Percentiles rank a stretch among this genome's conserved stretches.
Conservation (phyloP, 2,797 vertebrate species). For the Lindbergichthys nudifrons region DNA sequence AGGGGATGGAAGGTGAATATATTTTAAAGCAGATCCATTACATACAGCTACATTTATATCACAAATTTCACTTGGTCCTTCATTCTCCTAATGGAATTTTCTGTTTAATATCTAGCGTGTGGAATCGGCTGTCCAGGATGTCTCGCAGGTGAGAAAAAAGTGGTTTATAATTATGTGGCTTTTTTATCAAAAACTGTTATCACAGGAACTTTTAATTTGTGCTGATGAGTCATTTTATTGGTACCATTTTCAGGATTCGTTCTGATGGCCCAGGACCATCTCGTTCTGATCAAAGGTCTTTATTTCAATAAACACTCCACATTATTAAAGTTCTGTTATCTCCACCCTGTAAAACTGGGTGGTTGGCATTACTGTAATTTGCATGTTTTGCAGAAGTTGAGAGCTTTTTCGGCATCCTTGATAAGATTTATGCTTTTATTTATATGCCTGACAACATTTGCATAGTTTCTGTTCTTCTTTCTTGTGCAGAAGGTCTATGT, state of each 20-base stretch:
- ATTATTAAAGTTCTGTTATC: background rate
- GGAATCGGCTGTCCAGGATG: constrained; percentile 69
- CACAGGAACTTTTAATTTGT: background rate
- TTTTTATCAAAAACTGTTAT: background rate
- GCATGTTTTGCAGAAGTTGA: background rate
- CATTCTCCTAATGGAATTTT: background rate
- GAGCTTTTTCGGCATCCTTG: background rate
- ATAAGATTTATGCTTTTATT: constrained; percentile 6
- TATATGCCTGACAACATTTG: constrained; percentile 17
- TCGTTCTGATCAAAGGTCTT: constrained; percentile 46
- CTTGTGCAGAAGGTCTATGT: constrained; percentile 23
- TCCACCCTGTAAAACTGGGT: background rate
- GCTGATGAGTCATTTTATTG: background rate
- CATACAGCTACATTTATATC: background rate
- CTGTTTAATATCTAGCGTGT: constrained; percentile 51
- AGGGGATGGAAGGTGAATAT: constrained; percentile 66
- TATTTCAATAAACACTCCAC: background rate
- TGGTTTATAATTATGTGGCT: background rate
- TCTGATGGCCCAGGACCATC: constrained; percentile 20
- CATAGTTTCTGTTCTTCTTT: constrained; percentile 62
- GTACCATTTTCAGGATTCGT: constrained; percentile 52
- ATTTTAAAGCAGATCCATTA: background rate
- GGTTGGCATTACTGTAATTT: constrained; percentile 6
- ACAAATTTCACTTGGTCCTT: background rate
- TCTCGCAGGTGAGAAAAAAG: constrained; percentile 65